Base-by-base conservation (phyloP, 1,140 invertebrate species). In the Habropoda laboriosa region DNA sequence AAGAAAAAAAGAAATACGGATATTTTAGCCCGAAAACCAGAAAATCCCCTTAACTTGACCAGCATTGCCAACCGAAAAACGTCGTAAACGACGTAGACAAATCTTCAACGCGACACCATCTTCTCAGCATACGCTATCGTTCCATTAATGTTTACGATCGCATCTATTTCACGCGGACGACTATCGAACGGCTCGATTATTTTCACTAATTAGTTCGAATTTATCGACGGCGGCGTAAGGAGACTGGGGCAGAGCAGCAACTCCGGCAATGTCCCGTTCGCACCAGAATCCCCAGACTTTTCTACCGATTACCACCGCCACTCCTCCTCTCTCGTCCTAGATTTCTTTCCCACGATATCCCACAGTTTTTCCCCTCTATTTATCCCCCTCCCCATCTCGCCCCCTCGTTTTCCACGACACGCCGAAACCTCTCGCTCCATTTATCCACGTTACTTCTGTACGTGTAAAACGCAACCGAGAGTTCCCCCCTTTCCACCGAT, bases 141-240 rank as follows among this genome's bases (percentile, higher is more conserved):
- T 49, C 66, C 83, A 85, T 85, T 85, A 85, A 73, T 64, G 85
- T 85, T 85, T 82, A 81, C 73, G 73, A 78, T 84, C 70, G 68
- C 78, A 40, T 87, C 80, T 74, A 55, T 86, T 88, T 82, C 79
- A 61, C 72, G 70, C 73, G 72, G 70, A 66, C 72, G 66, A 51
- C 35, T 74, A 87, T 80, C 61, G 70, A 64, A 53, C 70, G 64
- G 49, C 81, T 88, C 79, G 60, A 80, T 75, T 78, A 81, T 86
- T 79, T 80, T 83, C 68, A 63, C 60, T 83, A 88, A 88, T 86
- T 87, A 88, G 88, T 88, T 83, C 79, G 82, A 85, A 83, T 85
- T 81, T 88, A 85, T 85, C 80, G 82, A 40, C 21, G 38, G 73
- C 77, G 84, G 86, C 76, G 79, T 35, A 68, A 27, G 35, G 24